phyloP scores from a whole-genome alignment of 2,888 invertebrate species.

The Malthinus flaveolus region DNA sequence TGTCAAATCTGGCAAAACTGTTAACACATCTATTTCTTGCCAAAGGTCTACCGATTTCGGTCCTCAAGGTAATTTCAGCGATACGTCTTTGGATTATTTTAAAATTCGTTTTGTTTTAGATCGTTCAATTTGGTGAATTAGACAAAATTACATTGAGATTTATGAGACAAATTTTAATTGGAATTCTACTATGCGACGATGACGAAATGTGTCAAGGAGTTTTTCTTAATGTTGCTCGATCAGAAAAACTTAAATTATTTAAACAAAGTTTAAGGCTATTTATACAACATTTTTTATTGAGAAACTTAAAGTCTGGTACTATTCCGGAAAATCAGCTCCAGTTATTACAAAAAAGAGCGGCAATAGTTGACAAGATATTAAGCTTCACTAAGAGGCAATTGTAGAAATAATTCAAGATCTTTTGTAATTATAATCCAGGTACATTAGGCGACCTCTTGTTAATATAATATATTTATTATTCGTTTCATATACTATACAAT shows the following conservation, averaged over 20 bases:
- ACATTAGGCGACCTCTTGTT: too few relatives aligned
- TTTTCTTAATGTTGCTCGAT: conserved; percentile 73
- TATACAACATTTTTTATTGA: conserved; percentile 82
- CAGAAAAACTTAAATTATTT: conserved; percentile 76
- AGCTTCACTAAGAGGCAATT: conserved; percentile 18
- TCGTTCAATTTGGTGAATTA: conserved; percentile 84
- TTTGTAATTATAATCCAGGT: too few relatives aligned
- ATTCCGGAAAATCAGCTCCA: conserved; percentile 55
- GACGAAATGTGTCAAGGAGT: conserved; percentile 63
- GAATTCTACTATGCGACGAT: conserved; percentile 71
- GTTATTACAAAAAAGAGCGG: conserved; percentile 61
- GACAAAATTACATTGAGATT: conserved; percentile 79
- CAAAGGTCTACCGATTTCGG: conserved; percentile 77
- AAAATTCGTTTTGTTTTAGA: conserved; percentile 58
- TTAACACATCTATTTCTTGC: conserved; percentile 78
- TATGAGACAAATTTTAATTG: conserved; percentile 75
- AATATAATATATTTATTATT: too few relatives aligned
- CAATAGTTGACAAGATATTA: conserved; percentile 69
- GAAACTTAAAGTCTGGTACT: conserved; percentile 60
- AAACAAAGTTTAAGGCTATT: conserved; percentile 83
- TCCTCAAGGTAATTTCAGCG: conserved; percentile 71
- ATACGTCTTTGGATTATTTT: not conserved
- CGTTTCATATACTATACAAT: too few relatives aligned
- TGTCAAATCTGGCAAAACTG: conserved; percentile 78
- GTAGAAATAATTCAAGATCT: too few relatives aligned